These are phyloP conservation scores for Sturmia bella DNA, from an alignment of 2,888 invertebrate species.

Conservation along the genomic window DNA sequence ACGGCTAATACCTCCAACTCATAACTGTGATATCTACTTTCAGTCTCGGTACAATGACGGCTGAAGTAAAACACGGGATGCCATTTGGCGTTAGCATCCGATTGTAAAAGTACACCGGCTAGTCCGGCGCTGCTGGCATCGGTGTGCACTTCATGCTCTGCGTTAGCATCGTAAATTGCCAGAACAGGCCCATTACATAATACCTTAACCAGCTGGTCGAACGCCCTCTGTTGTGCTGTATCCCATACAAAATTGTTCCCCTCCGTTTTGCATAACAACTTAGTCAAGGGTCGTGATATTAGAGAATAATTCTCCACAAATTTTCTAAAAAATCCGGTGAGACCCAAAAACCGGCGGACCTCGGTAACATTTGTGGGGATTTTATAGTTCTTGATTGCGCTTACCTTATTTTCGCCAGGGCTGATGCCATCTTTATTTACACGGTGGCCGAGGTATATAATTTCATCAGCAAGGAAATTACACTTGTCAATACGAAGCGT, in stretches of 20 bases:
- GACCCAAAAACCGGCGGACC: conserved; percentile 62
- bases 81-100: conserved; percentile 45
- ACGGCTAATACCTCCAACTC: conserved; percentile 67
- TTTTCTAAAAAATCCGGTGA: conserved; percentile 68
- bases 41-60: conserved; percentile 60
- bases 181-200: conserved; percentile 54
- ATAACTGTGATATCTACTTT: conserved; percentile 63
- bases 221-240: too few relatives aligned
- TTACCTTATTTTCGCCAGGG: conserved; percentile 32
- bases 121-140: conserved; percentile 68
- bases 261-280: conserved; percentile 29
- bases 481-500: conserved; percentile 30
- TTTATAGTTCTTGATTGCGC: conserved; percentile 35
- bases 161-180: conserved; percentile 43
- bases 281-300: conserved; percentile 47
- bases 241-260: too few relatives aligned
- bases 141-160: conserved; percentile 68
- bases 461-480: conserved; percentile 13
- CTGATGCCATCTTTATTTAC: conserved; percentile 4
- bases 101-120: conserved; percentile 68
- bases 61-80: conserved; percentile 69
- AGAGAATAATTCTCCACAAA: conserved; percentile 57
- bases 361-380: conserved; percentile 50
- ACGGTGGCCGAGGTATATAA: conserved; percentile 14
- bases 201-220: conserved; percentile 32